Conservation (phyloP, 2,113 vertebrate genomes). For the Pithys albifrons region DNA sequence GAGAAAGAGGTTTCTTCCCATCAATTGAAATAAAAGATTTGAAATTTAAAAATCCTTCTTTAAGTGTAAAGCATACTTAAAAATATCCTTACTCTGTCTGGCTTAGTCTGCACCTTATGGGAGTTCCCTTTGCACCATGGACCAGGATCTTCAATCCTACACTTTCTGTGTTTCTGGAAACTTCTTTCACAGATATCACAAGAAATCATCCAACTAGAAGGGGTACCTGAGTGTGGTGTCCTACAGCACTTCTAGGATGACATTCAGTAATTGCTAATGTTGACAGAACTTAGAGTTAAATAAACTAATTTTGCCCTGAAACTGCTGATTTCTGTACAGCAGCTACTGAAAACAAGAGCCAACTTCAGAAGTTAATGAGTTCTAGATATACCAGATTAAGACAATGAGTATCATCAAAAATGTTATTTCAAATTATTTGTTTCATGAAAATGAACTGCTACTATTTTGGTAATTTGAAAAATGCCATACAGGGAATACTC, state of each 20-base stretch:
- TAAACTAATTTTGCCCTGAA: neutral
- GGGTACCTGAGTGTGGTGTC: neutral
- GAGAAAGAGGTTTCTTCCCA: neutral
- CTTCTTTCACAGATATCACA: neutral
- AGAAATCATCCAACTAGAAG: neutral
- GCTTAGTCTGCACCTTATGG: neutral
- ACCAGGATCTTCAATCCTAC: neutral
- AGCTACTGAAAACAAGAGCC: neutral
- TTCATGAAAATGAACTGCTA: neutral
- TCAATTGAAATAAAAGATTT: neutral
- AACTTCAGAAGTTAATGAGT: neutral
- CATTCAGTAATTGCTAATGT: neutral
- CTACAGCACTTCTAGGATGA: neutral
- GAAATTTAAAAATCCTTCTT: neutral
- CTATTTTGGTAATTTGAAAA: neutral
- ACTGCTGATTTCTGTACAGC: neutral
- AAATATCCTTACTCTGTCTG: neutral
- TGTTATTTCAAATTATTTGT: neutral
- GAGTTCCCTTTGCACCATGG: neutral
- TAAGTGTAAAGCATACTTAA: neutral
- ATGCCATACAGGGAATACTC: neutral
- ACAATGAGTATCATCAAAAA: rapidly evolving
- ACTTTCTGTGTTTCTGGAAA: neutral
- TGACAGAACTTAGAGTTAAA: neutral
- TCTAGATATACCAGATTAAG: rapidly evolving